Evolutionary conservation across 2,888 invertebrate species (phyloP).

Genomic region (Peribatodes rhomboidaria): DNA sequence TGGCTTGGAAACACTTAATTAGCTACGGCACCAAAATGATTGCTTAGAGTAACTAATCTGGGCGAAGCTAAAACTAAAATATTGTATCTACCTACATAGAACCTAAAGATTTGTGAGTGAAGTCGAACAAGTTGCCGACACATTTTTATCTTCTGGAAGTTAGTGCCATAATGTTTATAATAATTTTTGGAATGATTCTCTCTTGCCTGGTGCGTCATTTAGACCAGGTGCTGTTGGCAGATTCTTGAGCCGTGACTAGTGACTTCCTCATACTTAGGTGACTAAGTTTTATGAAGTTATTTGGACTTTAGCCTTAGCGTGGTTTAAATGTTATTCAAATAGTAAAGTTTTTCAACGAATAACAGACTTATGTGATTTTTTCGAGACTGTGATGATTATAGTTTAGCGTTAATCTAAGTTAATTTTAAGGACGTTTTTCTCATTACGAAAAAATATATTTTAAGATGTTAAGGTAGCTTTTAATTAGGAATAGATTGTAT

Average conservation of each 20-base stretch:
- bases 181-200: constrained; percentile 4
- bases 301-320: constrained; percentile 9
- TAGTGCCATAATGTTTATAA: constrained; percentile 19
- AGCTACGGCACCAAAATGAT: not conserved
- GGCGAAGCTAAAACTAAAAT: constrained; percentile 5
- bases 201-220: constrained; percentile 19
- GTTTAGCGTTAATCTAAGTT: constrained; percentile 48
- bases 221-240: constrained; percentile 11
- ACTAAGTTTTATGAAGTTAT: constrained; percentile 24
- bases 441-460: constrained; percentile 18
- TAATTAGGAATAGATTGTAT: not conserved
- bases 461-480: constrained; percentile 37
- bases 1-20: not conserved
- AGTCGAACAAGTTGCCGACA: constrained; percentile 1
- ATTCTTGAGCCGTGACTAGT: constrained; percentile 23
- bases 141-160: constrained; percentile 4
- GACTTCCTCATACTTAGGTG: constrained; percentile 30
- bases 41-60: not conserved
- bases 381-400: constrained; percentile 81
- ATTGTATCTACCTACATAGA: not conserved
- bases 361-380: constrained; percentile 73
- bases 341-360: constrained; percentile 62
- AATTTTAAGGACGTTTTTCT: constrained; percentile 31
- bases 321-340: constrained; percentile 32
- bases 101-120: not conserved